Evolutionary conservation across 2,888 invertebrate genomes (phyloP).

Genomic region (Empis stercorea): DNA sequence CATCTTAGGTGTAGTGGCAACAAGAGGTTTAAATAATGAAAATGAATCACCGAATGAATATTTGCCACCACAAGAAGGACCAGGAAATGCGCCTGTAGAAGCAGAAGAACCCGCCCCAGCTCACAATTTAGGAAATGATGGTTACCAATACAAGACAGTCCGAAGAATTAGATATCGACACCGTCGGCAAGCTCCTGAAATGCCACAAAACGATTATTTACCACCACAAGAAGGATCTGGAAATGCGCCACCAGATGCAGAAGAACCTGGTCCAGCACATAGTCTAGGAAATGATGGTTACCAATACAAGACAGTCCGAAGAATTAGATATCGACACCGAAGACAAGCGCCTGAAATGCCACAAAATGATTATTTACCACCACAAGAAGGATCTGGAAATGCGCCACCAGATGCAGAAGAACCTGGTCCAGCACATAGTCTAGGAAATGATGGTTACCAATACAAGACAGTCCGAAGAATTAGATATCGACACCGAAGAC

Average conservation of each 20-base stretch:
- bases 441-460: neutral
- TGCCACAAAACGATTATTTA: neutral
- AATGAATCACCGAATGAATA: neutral
- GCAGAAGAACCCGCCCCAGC: neutral
- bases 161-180: neutral
- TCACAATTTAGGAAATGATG: neutral
- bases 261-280: neutral
- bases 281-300: neutral
- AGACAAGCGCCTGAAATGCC: neutral
- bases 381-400: neutral
- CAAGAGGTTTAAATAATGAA: too few species aligned
- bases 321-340: neutral
- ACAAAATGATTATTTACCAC: neutral
- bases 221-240: neutral
- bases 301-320: neutral
- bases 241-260: neutral
- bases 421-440: neutral
- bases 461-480: neutral
- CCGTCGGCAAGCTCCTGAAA: neutral
- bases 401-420: neutral
- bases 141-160: neutral
- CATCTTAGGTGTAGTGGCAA: too few species aligned
- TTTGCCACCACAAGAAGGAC: neutral
- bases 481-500: slow-evolving; percentile 10
- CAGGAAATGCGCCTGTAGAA: neutral